Conservation (phyloP, 1,140 invertebrate species). For the Ptiloglossa arizonensis region DNA sequence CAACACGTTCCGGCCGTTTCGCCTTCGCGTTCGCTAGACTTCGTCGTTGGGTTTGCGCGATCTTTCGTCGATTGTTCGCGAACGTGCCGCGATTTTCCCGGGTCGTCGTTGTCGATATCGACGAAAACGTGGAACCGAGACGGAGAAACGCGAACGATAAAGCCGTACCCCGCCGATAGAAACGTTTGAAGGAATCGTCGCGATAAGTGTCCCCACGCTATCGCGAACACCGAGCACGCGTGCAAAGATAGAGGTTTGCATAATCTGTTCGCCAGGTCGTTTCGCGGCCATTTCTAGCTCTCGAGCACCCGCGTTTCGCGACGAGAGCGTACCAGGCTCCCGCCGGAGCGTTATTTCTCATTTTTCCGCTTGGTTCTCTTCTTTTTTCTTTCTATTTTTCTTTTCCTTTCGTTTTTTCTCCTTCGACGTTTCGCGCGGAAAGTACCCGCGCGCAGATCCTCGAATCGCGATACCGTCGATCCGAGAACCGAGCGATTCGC, state of each 20-base stretch:
- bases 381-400: no score
- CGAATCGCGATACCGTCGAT: no score
- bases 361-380: no score
- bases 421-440: no score
- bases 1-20: background rate
- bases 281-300: no score
- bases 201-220: background rate
- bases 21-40: background rate
- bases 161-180: background rate
- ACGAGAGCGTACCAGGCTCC: no score
- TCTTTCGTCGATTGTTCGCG: background rate
- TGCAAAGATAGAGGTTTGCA: background rate
- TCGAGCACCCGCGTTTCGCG: no score
- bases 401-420: no score
- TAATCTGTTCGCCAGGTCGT: background rate
- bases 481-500: no score
- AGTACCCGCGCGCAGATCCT: no score
- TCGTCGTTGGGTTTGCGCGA: background rate
- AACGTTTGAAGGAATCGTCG: background rate
- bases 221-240: background rate
- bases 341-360: no score
- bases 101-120: background rate
- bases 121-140: background rate
- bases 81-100: background rate
- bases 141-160: background rate